phyloP scores from a whole-genome alignment of 2,888 invertebrate genomes.

The Sminthurinus aureus region DNA sequence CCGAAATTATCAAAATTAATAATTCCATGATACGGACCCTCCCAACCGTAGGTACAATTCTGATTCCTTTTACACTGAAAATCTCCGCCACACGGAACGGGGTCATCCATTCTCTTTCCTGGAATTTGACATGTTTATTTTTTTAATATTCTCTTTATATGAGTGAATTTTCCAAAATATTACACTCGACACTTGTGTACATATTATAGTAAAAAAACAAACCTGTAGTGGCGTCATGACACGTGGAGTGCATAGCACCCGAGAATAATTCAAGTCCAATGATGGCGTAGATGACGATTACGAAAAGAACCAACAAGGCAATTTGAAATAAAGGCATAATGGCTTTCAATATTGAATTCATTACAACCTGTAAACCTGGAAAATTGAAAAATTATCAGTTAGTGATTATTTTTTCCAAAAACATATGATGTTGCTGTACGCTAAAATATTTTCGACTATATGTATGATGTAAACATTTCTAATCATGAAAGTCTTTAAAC shows the following conservation, averaged over 20 bases:
- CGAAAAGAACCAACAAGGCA: constrained; percentile 58
- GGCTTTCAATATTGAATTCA: constrained; percentile 71
- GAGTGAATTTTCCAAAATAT: not conserved
- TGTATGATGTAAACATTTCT: too few species aligned
- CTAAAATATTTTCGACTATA: too few species aligned
- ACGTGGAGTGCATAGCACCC: constrained; percentile 69
- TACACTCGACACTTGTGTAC: not conserved
- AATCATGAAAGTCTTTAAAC: not conserved
- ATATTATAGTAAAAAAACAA: not conserved
- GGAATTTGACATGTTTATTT: constrained; percentile 27
- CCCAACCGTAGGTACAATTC: constrained; percentile 62
- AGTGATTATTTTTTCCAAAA: not conserved
- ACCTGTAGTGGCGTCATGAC: constrained; percentile 65
- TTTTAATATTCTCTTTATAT: too few species aligned
- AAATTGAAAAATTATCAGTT: not conserved
- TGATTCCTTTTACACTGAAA: constrained; percentile 57
- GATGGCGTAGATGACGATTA: constrained; percentile 59
- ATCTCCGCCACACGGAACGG: constrained; percentile 64
- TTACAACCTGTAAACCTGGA: constrained; percentile 70
- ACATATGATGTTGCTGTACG: too few species aligned
- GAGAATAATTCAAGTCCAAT: constrained; percentile 65
- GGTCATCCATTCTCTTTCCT: constrained; percentile 64
- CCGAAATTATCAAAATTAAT: constrained; percentile 73
- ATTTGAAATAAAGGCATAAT: constrained; percentile 67
- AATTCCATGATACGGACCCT: constrained; percentile 68